Conservation (phyloP, 2,888 invertebrate genomes). For the Drosophila putrida region DNA sequence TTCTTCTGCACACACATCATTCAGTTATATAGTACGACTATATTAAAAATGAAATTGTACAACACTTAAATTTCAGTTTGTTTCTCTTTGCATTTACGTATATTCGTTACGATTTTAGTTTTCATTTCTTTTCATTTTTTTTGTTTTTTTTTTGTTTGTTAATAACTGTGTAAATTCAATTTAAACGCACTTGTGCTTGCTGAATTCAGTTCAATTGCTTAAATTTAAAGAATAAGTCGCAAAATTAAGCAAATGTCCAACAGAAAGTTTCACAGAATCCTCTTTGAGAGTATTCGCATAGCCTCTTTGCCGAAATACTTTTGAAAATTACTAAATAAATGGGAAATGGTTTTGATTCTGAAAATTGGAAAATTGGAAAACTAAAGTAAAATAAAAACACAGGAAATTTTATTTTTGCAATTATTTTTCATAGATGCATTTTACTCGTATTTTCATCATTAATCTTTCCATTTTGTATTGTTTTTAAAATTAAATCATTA, state of each 20-base stretch:
- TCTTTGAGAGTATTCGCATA: slow-evolving; percentile 32
- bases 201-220: slow-evolving; percentile 75
- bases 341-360: slow-evolving; percentile 18
- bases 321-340: slow-evolving; percentile 1
- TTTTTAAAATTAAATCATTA: slow-evolving; percentile 76
- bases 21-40: slow-evolving; percentile 9
- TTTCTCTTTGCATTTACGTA: slow-evolving; percentile 80
- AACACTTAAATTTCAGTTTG: slow-evolving; percentile 75
- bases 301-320: not conserved
- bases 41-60: slow-evolving; percentile 45
- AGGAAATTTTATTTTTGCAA: slow-evolving; percentile 67
- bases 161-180: slow-evolving; percentile 79
- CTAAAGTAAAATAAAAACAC: slow-evolving; percentile 69
- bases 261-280: not conserved
- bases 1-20: slow-evolving; percentile 18
- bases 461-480: slow-evolving; percentile 61
- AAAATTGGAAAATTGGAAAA: slow-evolving; percentile 19
- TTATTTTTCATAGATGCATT: slow-evolving; percentile 73
- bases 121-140: slow-evolving; percentile 37
- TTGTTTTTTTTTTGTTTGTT: slow-evolving; percentile 41
- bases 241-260: slow-evolving; percentile 1
- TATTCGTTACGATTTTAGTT: slow-evolving; percentile 77
- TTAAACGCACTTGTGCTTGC: slow-evolving; percentile 65
- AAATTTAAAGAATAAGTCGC: slow-evolving; percentile 26
- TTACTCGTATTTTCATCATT: slow-evolving; percentile 72